These are phyloP conservation scores for Ambastaia sidthimunki DNA, from an alignment of 2,797 vertebrate species.

Conservation along the genomic window DNA sequence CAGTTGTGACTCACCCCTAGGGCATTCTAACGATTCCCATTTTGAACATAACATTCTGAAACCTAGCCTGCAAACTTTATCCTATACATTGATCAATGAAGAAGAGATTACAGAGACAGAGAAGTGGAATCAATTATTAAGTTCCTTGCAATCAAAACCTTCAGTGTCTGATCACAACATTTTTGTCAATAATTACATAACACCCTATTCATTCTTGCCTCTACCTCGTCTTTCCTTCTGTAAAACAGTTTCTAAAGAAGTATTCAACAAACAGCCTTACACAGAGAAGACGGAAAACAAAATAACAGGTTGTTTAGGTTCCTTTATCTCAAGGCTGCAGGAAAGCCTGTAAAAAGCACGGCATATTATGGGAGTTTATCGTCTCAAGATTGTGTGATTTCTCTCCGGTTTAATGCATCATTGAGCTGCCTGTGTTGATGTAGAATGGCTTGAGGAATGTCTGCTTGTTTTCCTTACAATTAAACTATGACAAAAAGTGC, in stretches of 20 bases:
- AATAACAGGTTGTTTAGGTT: slow-evolving; percentile 34
- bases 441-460: background rate
- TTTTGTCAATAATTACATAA: slow-evolving; percentile 16
- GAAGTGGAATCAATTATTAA: background rate
- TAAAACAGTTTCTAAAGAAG: slow-evolving; percentile 14
- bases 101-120: background rate
- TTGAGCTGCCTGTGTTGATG: background rate
- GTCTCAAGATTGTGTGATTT: slow-evolving; percentile 21
- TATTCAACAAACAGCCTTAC: background rate
- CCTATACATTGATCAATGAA: background rate
- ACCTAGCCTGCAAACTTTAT: background rate
- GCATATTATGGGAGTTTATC: background rate
- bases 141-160: slow-evolving; percentile 12
- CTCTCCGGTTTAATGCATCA: background rate
- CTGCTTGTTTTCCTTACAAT: slow-evolving; percentile 12
- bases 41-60: background rate
- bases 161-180: background rate
- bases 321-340: slow-evolving; percentile 25
- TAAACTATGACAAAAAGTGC: background rate
- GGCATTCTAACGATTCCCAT: background rate
- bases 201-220: background rate
- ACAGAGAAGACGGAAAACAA: background rate
- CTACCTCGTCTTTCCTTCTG: background rate
- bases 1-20: background rate
- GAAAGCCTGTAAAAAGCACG: slow-evolving; percentile 2